These are phyloP conservation scores for Capra hircus DNA, from an alignment of 2,113 vertebrate genomes.

Conservation along the genomic window DNA sequence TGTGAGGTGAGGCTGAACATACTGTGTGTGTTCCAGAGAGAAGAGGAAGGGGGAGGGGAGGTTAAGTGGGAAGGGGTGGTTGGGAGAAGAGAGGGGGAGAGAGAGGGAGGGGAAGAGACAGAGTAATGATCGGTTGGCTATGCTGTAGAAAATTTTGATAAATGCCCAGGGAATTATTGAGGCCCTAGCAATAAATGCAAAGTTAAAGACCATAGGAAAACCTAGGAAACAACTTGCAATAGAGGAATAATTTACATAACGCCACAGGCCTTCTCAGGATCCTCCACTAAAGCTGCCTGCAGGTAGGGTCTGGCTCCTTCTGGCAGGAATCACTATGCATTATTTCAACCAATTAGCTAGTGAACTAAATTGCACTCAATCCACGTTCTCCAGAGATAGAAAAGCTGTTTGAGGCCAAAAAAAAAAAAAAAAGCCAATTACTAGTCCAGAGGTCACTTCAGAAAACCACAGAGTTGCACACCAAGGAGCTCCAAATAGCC, in stretches of 20 bases:
- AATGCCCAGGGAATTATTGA: neutral
- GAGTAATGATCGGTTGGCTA: neutral
- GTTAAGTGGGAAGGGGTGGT: neutral
- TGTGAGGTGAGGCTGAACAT: neutral
- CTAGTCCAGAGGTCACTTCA: neutral
- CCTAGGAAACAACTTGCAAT: neutral
- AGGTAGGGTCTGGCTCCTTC: neutral
- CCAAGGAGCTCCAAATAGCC: neutral
- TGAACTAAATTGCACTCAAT: neutral
- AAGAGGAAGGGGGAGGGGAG: neutral
- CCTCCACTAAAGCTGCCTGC: neutral
- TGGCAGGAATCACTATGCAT: neutral
- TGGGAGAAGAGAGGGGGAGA: neutral
- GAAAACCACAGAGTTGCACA: neutral
- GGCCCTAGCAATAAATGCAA: neutral
- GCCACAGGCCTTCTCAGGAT: neutral
- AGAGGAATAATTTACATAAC: neutral
- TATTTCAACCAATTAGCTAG: neutral
- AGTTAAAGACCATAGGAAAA: neutral
- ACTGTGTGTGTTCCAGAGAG: neutral
- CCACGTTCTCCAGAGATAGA: neutral
- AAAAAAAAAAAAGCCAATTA: neutral
- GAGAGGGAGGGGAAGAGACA: neutral
- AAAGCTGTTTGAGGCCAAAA: neutral
- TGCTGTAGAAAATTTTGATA: neutral